These are phyloP conservation scores for Bombus fervidus DNA, from an alignment of 1,140 invertebrate genomes.

Conservation along the genomic window DNA sequence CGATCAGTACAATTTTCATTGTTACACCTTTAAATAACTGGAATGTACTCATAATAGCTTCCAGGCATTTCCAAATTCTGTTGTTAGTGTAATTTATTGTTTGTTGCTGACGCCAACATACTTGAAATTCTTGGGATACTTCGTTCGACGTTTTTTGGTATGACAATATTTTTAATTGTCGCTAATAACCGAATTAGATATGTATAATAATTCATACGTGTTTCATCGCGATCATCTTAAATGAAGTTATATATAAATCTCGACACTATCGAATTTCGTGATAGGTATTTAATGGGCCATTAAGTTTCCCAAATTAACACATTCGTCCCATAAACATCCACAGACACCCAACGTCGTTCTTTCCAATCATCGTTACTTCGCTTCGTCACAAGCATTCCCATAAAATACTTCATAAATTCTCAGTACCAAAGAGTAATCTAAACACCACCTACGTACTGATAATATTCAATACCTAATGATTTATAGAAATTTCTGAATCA, in stretches of 20 bases:
- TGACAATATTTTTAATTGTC: background rate
- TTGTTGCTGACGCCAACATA: background rate
- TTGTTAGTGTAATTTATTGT: background rate
- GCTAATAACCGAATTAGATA: background rate
- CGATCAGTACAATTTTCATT: too few species aligned
- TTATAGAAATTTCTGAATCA: background rate
- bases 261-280: too few species aligned
- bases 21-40: background rate
- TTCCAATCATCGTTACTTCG: background rate
- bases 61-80: background rate
- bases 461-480: background rate
- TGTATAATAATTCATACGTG: background rate
- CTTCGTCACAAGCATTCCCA: background rate
- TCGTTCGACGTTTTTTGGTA: background rate
- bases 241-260: background rate
- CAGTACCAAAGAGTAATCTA: background rate
- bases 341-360: background rate
- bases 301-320: background rate
- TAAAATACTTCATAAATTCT: background rate
- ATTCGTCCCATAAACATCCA: background rate
- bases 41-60: too few species aligned
- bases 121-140: too few species aligned
- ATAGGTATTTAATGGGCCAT: background rate
- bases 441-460: background rate
- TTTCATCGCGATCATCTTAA: background rate